Conservation (phyloP, 2,888 invertebrate species). For the Brassicogethes aeneus region DNA sequence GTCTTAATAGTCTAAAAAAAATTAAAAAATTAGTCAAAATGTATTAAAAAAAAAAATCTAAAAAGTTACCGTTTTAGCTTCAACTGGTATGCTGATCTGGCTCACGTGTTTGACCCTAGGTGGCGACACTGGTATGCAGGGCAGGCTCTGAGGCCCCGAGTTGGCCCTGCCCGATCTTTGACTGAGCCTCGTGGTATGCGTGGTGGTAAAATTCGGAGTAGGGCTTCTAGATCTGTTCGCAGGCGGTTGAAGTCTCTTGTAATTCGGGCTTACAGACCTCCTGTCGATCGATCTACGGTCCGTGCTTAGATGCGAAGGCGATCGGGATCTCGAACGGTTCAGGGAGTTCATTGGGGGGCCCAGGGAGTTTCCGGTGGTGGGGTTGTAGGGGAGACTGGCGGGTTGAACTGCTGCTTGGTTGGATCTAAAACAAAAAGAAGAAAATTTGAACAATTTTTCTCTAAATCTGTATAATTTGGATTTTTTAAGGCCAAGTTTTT, state of each 20-base stretch:
- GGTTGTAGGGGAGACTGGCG: constrained; percentile 8
- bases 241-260: constrained; percentile 29
- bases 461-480: too few species aligned
- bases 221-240: constrained; percentile 42
- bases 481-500: too few species aligned
- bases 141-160: constrained; percentile 19
- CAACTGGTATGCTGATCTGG: constrained; percentile 42
- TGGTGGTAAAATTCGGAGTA: constrained; percentile 47
- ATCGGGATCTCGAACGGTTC: constrained; percentile 36
- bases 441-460: too few species aligned
- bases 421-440: too few species aligned
- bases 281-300: constrained; percentile 19
- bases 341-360: constrained; percentile 40
- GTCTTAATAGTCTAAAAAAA: constrained; percentile 35
- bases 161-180: constrained; percentile 25
- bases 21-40: constrained; percentile 2
- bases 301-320: constrained; percentile 30
- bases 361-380: constrained; percentile 19
- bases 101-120: constrained; percentile 27
- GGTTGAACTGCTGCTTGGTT: too few species aligned
- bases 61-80: constrained; percentile 27
- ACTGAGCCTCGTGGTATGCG: constrained; percentile 30
- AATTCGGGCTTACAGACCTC: constrained; percentile 33
- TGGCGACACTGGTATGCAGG: constrained; percentile 15
- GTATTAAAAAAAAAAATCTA: neutral